Percentiles rank a stretch among this genome's conserved stretches.
phyloP scores from a whole-genome alignment of 2,888 invertebrate genomes.

The Xiphydria camelus region DNA sequence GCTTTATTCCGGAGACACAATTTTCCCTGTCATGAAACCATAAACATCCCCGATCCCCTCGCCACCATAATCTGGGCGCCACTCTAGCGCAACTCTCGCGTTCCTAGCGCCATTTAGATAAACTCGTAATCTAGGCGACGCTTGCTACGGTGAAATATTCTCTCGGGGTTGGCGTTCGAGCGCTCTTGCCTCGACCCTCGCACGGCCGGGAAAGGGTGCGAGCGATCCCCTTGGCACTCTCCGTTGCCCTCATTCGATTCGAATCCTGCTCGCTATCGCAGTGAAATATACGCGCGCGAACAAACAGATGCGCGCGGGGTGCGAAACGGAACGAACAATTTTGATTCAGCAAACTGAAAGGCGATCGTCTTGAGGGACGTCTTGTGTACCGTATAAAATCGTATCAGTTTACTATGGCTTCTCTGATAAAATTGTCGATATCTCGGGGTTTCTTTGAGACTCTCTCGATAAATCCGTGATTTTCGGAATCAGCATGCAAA shows the following conservation, averaged over 20 bases:
- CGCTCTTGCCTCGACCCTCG: conserved; percentile 14
- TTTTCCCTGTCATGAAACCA: conserved; percentile 50
- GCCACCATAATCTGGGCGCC: conserved; percentile 41
- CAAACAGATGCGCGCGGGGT: too few relatives aligned
- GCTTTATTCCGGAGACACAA: conserved; percentile 38
- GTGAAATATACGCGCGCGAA: too few relatives aligned
- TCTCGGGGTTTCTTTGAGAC: too few relatives aligned
- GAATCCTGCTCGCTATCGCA: conserved; percentile 4
- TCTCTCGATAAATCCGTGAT: too few relatives aligned
- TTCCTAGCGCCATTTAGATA: conserved; percentile 53
- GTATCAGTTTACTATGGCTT: too few relatives aligned
- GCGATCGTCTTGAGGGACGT: conserved; percentile 22
- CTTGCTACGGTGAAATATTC: conserved; percentile 50
- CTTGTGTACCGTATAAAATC: conserved; percentile 15
- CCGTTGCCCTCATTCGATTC: conserved; percentile 2
- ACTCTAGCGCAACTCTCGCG: conserved; percentile 38
- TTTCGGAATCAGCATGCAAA: too few relatives aligned
- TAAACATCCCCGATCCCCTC: conserved; percentile 39
- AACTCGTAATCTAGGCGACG: conserved; percentile 53
- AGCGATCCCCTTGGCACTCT: conserved; percentile 18
- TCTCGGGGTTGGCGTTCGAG: conserved; percentile 37
- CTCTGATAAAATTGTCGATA: too few relatives aligned
- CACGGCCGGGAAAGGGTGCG: conserved; percentile 7
- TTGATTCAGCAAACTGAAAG: too few relatives aligned
- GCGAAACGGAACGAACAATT: too few relatives aligned